Evolutionary conservation across 2,797 vertebrate genomes (phyloP), one percentile per base, ranked within the genome.

Genomic region (Catharus ustulatus): DNA sequence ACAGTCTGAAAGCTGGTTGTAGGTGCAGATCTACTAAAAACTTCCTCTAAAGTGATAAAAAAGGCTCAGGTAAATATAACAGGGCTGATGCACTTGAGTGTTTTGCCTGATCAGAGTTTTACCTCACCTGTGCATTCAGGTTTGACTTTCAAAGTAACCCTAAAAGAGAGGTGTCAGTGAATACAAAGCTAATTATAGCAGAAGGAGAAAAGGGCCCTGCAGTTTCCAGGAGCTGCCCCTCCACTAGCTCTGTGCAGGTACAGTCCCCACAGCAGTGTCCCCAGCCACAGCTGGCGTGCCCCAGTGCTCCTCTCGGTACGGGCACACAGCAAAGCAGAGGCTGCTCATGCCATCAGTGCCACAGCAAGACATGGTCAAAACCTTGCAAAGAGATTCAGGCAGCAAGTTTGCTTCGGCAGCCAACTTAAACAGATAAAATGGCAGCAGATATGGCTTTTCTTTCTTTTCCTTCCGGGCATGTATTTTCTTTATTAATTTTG

Each of bases 221-320:
- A 19, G 27, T 40, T 84, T 36, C 18, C 30, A 38, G 26, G 30
- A 69, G 17, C 10, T 45, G n/a, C 8, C 6, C 5, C 13, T 76
- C 24, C 16, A 4, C 0, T n/a, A 2, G 8, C 8, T 55, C 61
- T 17, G 5, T 54, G n/a, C 9, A 11, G 1, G 7, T 15, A 0
- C 11, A 14, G 18, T 23, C 11, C 15, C 34, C 13, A 23, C 6
- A 40, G 22, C 27, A 45, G n/a, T 3, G 38, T 48, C 3, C 6
- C 5, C 21, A 30, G 1, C 21, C 59, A 4, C 0, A 6, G 3
- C 66, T 21, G 23, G 0, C 42, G 26, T 72, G 42, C 54, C 55
- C 66, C 46, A 13, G 13, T 24, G 42, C 34, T 43, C 62, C 20
- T 80, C 58, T 30, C 64, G 29, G 29, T 2, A 43, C 0, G 3